These are phyloP conservation scores for Gandaritis pyraliata DNA, from an alignment of 2,888 invertebrate species.

Conservation along the genomic window DNA sequence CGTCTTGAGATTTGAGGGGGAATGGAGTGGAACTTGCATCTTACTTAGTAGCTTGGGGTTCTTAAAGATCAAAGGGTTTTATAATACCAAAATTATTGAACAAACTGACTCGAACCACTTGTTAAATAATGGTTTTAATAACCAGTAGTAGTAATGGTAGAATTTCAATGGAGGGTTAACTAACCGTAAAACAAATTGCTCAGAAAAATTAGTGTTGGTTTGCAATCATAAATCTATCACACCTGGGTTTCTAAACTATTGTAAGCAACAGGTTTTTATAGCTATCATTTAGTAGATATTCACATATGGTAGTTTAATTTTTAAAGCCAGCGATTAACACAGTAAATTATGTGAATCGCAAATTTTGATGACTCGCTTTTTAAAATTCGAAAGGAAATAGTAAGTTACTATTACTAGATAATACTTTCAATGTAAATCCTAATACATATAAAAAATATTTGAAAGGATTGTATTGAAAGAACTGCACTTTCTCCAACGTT, in stretches of 20 bases:
- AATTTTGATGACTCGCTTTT: neutral
- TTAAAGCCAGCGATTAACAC: slow-evolving; percentile 4
- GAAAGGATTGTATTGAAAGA: neutral
- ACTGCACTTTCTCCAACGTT: slow-evolving; percentile 17
- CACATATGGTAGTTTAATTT: slow-evolving; percentile 10
- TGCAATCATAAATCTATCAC: neutral
- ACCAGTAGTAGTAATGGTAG: no score
- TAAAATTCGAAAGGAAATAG: neutral
- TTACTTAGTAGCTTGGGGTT: no score
- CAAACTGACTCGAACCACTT: no score
- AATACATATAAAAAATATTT: slow-evolving; percentile 6
- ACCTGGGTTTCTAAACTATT: neutral
- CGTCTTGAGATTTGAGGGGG: no score
- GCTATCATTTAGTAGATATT: slow-evolving; percentile 11
- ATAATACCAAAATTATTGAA: no score
- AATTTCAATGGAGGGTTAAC: no score
- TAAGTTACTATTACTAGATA: neutral
- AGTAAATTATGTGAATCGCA: slow-evolving; percentile 8
- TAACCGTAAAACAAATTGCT: neutral
- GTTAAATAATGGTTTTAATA: no score
- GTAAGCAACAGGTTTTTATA: slow-evolving; percentile 16
- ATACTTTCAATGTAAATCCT: neutral
- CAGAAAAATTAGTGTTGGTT: neutral
- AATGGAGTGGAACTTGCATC: no score
- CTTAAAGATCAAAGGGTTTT: no score